Evolutionary conservation across 2,113 vertebrate species (phyloP), one percentile per base, ranked within the genome.

Genomic region (Artemisiospiza belli): DNA sequence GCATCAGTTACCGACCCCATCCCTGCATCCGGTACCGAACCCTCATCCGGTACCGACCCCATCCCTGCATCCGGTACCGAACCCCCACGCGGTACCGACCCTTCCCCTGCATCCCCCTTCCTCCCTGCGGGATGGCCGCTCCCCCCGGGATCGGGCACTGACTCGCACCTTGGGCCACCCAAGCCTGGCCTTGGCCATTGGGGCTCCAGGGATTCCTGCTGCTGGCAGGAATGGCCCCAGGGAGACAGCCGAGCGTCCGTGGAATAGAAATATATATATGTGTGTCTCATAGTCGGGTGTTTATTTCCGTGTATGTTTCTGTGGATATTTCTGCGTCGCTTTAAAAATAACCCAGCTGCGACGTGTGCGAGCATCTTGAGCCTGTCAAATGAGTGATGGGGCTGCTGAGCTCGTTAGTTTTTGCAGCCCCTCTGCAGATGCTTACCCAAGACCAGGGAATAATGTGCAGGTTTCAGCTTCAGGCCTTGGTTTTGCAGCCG

Each of bases 161-260:
- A 39, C 37, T 85, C 2, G 5, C 12, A 8, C 6, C 33, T 6
- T 14, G 7, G 8, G 72, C 4, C 19, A 12, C 46, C 5, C 11
- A 1, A 43, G 10, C 4, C 11, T 0, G 47, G 47, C 5, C 39
- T 5, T 3, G 12, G 12, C 27, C 11, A 33, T 5, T 8, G 6
- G 5, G 28, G 46, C 74, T 35, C 49, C 35, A 0, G 5, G 35
- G 15, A 2, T 37, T 28, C 12, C 55, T 20, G 0, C 1, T 12
- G 24, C 39, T 46, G 64, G 13, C 46, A 12, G 77, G 17, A 22
- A 10, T 18, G 41, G 8, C 33, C 49, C 0, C 18, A 9, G 61
- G 19, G 6, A 66, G n/a, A 15, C 8, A 4, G 31, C 5, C 19
- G 37, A 43, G 3, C 12, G 2, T 10, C 46, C 52, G 1, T 24